phyloP scores from a whole-genome alignment of 2,888 invertebrate species.

The Drosophila testacea region DNA sequence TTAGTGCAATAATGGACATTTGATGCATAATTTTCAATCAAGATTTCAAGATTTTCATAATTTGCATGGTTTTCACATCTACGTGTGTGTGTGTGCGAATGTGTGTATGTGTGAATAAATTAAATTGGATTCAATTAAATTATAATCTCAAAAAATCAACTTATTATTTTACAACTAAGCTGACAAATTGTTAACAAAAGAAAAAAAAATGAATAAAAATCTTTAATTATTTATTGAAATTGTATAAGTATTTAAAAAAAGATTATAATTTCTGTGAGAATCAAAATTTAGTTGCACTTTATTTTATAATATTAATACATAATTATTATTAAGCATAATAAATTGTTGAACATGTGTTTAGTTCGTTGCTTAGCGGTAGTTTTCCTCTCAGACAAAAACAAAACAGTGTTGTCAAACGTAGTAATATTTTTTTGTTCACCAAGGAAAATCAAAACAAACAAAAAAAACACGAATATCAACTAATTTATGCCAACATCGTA shows the following conservation, averaged over 20 bases:
- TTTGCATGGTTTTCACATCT: conserved; percentile 33
- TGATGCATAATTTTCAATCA: conserved; percentile 1
- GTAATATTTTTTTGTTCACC: conserved; percentile 25
- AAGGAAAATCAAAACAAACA: conserved; percentile 22
- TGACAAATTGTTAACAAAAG: conserved; percentile 8
- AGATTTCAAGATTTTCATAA: conserved; percentile 7
- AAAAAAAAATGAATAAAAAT: conserved; percentile 2
- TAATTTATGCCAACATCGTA: conserved; percentile 49
- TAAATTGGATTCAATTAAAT: conserved; percentile 33
- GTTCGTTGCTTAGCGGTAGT: conserved; percentile 51
- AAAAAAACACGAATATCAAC: conserved; percentile 29
- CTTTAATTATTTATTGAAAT: conserved; percentile 8
- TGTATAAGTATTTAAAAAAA: conserved; percentile 16
- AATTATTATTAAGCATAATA: conserved; percentile 26
- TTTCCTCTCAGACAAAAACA: conserved; percentile 11
- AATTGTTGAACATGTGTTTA: conserved; percentile 42
- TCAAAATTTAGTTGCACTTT: conserved; percentile 24
- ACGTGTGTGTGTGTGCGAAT: conserved; percentile 5
- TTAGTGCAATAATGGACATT: background rate
- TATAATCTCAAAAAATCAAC: background rate
- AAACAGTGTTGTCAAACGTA: conserved; percentile 51
- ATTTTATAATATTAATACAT: conserved; percentile 28
- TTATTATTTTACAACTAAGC: conserved; percentile 45
- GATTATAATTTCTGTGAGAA: conserved; percentile 39
- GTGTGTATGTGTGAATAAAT: conserved; percentile 12